A percentile compares a stretch with the other conserved stretches of the same genome.
These are phyloP conservation scores for Calliopum simillimum DNA, from an alignment of 2,888 invertebrate genomes.

Conservation along the genomic window DNA sequence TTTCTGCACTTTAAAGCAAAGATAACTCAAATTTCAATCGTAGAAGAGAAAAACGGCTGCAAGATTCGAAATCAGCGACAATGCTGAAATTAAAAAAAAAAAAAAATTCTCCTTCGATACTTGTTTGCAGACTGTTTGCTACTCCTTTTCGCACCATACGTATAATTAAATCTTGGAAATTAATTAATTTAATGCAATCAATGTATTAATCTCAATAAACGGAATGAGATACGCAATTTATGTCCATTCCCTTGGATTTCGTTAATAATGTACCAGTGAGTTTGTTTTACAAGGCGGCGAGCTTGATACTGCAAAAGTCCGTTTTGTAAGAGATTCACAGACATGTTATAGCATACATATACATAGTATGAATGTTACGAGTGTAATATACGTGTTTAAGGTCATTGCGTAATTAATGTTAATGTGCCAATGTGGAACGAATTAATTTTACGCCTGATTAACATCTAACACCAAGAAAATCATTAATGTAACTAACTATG, in stretches of 20 bases:
- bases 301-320: slow-evolving; percentile 13
- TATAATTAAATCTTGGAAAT: slow-evolving; percentile 18
- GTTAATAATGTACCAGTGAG: slow-evolving; percentile 57
- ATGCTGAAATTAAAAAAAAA: too few species aligned
- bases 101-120: neutral
- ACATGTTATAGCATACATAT: too few species aligned
- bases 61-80: too few species aligned
- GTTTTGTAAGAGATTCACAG: too few species aligned
- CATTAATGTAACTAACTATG: neutral
- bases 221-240: slow-evolving; percentile 39
- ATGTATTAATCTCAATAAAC: slow-evolving; percentile 31
- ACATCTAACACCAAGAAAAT: slow-evolving; percentile 48
- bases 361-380: slow-evolving; percentile 39
- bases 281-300: slow-evolving; percentile 8
- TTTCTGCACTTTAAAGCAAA: too few species aligned
- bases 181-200: slow-evolving; percentile 39
- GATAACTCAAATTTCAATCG: too few species aligned
- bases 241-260: slow-evolving; percentile 52
- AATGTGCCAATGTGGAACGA: slow-evolving; percentile 61
- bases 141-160: neutral
- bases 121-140: neutral
- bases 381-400: slow-evolving; percentile 37
- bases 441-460: slow-evolving; percentile 64
- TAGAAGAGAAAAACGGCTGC: too few species aligned
- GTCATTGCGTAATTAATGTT: slow-evolving; percentile 60